Base-by-base conservation (phyloP, 2,113 vertebrate genomes). In the Tetraodon nigroviridis region DNA sequence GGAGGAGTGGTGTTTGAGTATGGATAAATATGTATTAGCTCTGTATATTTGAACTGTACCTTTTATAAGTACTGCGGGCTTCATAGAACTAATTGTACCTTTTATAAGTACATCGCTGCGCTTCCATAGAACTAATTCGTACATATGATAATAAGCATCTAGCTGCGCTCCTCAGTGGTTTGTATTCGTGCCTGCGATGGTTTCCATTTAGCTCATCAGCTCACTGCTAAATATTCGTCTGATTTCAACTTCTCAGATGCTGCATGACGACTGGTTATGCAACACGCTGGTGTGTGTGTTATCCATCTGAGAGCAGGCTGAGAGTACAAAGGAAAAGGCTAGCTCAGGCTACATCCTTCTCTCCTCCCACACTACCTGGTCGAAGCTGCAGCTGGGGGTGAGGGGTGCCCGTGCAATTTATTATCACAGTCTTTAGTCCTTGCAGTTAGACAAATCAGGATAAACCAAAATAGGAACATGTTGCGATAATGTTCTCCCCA, bases 181-280 rank as follows among this genome's bases (percentile, higher is more conserved):
- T 62, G 46, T 49, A n/a, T 41, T 46, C 15, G 24, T 14, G 40
- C 7, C 40, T 49, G 17, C 59, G 42, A 2, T 40, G 24, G 19
- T 52, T 50, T 3, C 29, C 12, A 21, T 59, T 41, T 17, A 55
- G 7, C 18, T 42, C 40, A 53, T 55, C 14, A 42, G 50, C 57
- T 51, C 11, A 54, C 3, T 20, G 41, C 59, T 57, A 52, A 60
- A 67, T 65, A 46, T 76, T 69, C 58, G 37, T 41, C 16, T 48
- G 41, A 70, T 51, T 64, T 54, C 47, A 64, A 59, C 58, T 66
- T 65, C 29, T 65, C 41, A 19, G 51, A 62, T 66, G 56, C 64
- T 11, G 19, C 32, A 22, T 78, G 71, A 68, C 3, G 42, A 59
- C 32, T 18, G 24, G 80, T 82, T 80, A 82, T 72, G 77, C 70